Evolutionary conservation across 2,888 invertebrate genomes (phyloP).

Genomic region (Melieria crassipennis): DNA sequence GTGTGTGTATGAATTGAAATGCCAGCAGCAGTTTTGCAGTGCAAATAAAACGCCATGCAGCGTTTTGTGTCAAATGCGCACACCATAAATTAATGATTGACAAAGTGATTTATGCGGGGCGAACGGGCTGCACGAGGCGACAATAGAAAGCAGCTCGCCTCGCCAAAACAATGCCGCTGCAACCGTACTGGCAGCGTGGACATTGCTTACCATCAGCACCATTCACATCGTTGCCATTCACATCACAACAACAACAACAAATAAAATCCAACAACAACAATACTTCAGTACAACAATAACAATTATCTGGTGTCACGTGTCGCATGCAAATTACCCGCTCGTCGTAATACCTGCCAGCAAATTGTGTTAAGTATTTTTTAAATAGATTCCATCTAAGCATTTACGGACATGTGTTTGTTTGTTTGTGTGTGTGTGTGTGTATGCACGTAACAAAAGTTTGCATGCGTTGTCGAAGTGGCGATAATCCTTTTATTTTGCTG

Average conservation of each 20-base stretch:
- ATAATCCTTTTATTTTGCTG: neutral
- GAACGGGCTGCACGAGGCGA: neutral
- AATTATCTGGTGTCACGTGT: neutral
- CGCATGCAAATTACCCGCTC: slow-evolving; percentile 17
- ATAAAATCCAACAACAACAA: too few species aligned
- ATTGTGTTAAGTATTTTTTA: slow-evolving; percentile 18
- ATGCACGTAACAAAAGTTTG: neutral
- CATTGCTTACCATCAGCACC: too few species aligned
- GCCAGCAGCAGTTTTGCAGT: slow-evolving; percentile 17
- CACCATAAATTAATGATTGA: slow-evolving; percentile 33
- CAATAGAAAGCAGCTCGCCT: too few species aligned
- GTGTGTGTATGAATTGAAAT: neutral
- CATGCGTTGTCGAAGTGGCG: slow-evolving; percentile 1
- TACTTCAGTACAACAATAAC: too few species aligned
- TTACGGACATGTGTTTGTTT: too few species aligned
- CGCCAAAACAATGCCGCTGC: too few species aligned
- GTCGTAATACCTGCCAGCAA: slow-evolving; percentile 18
- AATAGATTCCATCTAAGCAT: neutral
- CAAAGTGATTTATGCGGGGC: slow-evolving; percentile 29
- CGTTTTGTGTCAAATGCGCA: slow-evolving; percentile 19
- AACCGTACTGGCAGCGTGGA: too few species aligned
- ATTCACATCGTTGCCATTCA: too few species aligned
- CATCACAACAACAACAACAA: too few species aligned
- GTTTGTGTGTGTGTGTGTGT: slow-evolving; percentile 3
- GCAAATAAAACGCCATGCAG: slow-evolving; percentile 13